phyloP scores from a whole-genome alignment of 2,888 invertebrate genomes.

The Tachina lurida region DNA sequence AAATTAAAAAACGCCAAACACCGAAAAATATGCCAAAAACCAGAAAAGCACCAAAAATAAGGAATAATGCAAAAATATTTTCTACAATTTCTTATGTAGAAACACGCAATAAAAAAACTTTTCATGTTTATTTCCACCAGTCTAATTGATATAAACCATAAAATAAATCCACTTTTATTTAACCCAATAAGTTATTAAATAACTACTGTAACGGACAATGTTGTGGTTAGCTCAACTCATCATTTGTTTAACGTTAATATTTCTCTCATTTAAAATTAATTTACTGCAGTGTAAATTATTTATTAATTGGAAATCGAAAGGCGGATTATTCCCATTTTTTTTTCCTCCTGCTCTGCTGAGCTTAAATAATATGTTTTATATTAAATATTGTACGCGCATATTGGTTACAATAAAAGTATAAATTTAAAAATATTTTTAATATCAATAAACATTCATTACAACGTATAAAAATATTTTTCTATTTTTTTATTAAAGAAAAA shows the following conservation, averaged over 20 bases:
- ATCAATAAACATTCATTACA: no score
- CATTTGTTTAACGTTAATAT: conserved; percentile 1
- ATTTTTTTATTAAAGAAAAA: no score
- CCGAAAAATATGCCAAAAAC: no score
- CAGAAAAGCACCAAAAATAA: no score
- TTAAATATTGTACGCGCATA: not conserved
- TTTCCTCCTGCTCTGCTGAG: not conserved
- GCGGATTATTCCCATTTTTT: not conserved
- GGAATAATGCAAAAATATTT: no score
- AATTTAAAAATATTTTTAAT: no score
- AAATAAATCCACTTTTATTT: conserved; percentile 26
- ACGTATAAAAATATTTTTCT: no score
- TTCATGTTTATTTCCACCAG: not conserved
- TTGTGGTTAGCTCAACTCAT: conserved; percentile 22
- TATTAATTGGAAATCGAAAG: conserved; percentile 1
- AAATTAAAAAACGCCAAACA: no score
- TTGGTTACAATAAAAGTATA: not conserved
- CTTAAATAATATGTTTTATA: conserved; percentile 28
- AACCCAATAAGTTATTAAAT: conserved; percentile 20
- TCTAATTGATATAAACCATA: not conserved
- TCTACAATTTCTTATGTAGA: no score
- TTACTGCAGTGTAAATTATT: conserved; percentile 37
- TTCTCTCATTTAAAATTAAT: conserved; percentile 23
- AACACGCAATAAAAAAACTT: no score
- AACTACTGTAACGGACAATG: conserved; percentile 34